Evolutionary conservation across 2,888 invertebrate species (phyloP).

Genomic region (Glyphotaelius pellucidus): DNA sequence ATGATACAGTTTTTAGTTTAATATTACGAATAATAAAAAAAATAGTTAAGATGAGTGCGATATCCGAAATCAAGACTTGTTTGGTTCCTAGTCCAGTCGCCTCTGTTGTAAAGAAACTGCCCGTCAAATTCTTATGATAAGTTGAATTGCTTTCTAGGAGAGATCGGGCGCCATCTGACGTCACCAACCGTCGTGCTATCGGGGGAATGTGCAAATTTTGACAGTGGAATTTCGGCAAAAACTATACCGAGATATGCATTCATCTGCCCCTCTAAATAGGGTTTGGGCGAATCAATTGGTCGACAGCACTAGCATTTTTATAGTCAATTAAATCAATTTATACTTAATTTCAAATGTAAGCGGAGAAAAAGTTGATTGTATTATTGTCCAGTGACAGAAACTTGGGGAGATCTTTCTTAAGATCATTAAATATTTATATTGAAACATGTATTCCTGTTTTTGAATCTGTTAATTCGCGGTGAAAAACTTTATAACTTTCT

Average conservation of each 20-base stretch:
- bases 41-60: background rate
- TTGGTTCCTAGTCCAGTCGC: background rate
- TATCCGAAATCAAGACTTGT: background rate
- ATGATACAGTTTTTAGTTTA: background rate
- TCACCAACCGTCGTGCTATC: conserved; percentile 42
- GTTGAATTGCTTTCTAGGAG: conserved; percentile 58
- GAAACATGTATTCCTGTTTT: background rate
- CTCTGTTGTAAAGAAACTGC: conserved; percentile 13
- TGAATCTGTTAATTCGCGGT: background rate
- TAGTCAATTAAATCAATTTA: conserved; percentile 10
- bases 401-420: background rate
- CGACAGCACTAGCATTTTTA: conserved; percentile 41
- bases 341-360: background rate
- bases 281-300: background rate
- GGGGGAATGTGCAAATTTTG: conserved; percentile 55
- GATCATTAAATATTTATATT: background rate
- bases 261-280: conserved; percentile 46
- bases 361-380: background rate
- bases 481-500: background rate
- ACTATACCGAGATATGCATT: conserved; percentile 37
- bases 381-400: background rate
- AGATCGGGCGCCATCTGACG: conserved; percentile 59
- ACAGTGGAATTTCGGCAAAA: conserved; percentile 44
- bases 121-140: conserved; percentile 66
- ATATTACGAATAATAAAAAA: background rate